These are phyloP conservation scores for Pseudanteris insignis DNA, from an alignment of 2,888 invertebrate genomes.

Conservation along the genomic window DNA sequence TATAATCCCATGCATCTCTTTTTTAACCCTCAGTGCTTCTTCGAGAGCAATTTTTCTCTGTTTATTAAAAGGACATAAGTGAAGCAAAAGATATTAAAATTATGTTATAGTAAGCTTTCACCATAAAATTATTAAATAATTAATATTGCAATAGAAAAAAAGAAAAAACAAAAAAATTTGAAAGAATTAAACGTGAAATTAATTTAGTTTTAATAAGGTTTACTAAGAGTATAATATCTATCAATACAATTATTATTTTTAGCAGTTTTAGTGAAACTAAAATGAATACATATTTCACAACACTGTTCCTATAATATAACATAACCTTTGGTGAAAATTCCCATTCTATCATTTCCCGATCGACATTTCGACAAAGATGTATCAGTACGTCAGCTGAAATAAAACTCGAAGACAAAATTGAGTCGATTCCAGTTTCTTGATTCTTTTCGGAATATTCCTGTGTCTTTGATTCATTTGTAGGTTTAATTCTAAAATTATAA, in stretches of 20 bases:
- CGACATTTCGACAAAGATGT: slow-evolving; percentile 74
- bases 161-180: too few species aligned
- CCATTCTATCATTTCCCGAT: slow-evolving; percentile 74
- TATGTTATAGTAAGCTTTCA: too few species aligned
- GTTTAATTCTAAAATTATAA: slow-evolving; percentile 22
- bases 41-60: slow-evolving; percentile 75
- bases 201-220: too few species aligned
- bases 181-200: too few species aligned
- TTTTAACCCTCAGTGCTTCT: slow-evolving; percentile 73
- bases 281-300: too few species aligned
- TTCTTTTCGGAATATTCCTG: slow-evolving; percentile 42
- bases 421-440: slow-evolving; percentile 24
- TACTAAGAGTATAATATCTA: too few species aligned
- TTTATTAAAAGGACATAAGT: slow-evolving; percentile 27
- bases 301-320: too few species aligned
- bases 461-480: slow-evolving; percentile 28
- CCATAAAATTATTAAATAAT: too few species aligned
- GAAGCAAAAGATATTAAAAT: background rate
- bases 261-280: too few species aligned
- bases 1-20: slow-evolving; percentile 61
- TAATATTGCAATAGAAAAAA: too few species aligned
- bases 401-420: slow-evolving; percentile 58
- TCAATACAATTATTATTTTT: too few species aligned
- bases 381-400: slow-evolving; percentile 74
- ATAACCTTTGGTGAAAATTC: slow-evolving; percentile 75